phyloP scores from a whole-genome alignment of 2,113 vertebrate genomes.

The Pygoscelis antarcticus region DNA sequence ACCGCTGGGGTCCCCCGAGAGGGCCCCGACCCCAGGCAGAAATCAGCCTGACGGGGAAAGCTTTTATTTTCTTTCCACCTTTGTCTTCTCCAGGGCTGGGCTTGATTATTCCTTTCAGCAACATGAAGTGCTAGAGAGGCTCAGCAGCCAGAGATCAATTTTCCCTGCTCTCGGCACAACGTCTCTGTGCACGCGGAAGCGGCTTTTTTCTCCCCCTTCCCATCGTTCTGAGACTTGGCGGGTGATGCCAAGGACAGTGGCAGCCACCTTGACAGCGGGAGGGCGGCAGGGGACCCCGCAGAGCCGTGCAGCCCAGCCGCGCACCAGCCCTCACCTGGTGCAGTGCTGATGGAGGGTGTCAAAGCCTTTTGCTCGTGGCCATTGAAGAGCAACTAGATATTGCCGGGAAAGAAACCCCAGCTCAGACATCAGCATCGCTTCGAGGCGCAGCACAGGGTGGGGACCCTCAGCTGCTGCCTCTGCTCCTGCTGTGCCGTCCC shows the following conservation, averaged over 20 bases:
- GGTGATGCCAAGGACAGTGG: neutral
- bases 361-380: fast-evolving
- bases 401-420: neutral
- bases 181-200: neutral
- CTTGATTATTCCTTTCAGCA: slow-evolving; percentile 8
- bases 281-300: neutral
- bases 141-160: slow-evolving; percentile 6
- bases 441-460: neutral
- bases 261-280: fast-evolving
- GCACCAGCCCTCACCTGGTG: neutral
- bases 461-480: neutral
- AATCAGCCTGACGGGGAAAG: neutral
- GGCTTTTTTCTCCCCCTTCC: neutral
- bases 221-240: neutral
- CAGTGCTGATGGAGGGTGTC: neutral
- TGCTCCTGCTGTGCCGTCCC: neutral
- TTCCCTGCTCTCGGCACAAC: neutral
- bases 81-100: neutral
- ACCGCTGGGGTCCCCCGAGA: neutral
- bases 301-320: neutral
- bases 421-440: neutral
- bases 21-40: neutral
- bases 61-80: neutral
- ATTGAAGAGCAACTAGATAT: neutral
- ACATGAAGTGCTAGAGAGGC: neutral